Percentiles rank a stretch among this genome's conserved stretches.
Evolutionary conservation across 2,797 vertebrate species (phyloP).

Genomic region (Malurus leucopterus): DNA sequence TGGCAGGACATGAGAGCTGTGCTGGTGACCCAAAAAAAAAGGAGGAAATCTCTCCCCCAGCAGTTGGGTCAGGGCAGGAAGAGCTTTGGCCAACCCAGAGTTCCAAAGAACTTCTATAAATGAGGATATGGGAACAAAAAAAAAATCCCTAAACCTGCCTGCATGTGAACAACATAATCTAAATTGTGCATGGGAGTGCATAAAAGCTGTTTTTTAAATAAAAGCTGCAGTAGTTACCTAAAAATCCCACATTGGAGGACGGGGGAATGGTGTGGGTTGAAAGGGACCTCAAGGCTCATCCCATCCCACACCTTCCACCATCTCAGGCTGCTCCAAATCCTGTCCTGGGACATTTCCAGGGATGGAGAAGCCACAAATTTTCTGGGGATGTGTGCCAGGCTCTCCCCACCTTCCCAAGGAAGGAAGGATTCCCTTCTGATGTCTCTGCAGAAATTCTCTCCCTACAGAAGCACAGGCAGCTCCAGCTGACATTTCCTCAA

Average conservation of each 20-base stretch:
- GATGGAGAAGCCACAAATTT: neutral
- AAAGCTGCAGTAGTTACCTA: neutral
- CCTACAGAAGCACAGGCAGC: neutral
- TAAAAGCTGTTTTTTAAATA: neutral
- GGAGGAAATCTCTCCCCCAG: neutral
- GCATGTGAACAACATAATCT: neutral
- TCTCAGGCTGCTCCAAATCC: neutral
- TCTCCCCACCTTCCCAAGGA: rapidly evolving
- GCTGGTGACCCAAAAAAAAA: neutral
- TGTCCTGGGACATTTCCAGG: neutral
- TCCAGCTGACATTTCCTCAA: neutral
- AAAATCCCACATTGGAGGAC: neutral
- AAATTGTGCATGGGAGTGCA: neutral
- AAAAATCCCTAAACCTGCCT: neutral
- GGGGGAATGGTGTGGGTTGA: neutral
- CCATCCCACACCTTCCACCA: neutral
- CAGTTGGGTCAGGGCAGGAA: neutral
- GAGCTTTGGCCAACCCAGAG: rapidly evolving
- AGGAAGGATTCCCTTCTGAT: neutral
- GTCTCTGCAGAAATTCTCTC: neutral
- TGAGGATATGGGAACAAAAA: rapidly evolving
- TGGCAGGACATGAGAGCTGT: neutral
- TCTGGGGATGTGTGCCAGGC: neutral
- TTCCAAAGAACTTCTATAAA: neutral
- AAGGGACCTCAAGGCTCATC: neutral